These are phyloP conservation scores for Protomyctophum bolini DNA, from an alignment of 2,113 vertebrate genomes.

Conservation along the genomic window DNA sequence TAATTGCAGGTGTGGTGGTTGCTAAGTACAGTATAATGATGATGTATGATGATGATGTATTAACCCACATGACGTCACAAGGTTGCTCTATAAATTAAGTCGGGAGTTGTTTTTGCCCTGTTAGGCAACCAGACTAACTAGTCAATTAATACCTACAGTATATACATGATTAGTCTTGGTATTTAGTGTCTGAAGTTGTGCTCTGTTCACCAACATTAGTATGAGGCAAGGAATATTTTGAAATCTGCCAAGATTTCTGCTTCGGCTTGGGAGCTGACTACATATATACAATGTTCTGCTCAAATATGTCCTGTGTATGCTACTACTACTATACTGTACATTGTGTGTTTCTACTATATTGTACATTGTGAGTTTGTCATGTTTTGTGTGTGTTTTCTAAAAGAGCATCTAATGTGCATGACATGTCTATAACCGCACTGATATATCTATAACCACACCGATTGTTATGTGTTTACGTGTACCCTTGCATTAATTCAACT, in stretches of 20 bases:
- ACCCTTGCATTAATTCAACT: slow-evolving; percentile 29
- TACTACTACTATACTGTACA: not conserved
- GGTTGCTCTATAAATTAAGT: too few species aligned
- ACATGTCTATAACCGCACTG: too few species aligned
- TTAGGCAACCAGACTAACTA: too few species aligned
- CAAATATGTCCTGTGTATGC: slow-evolving; percentile 4
- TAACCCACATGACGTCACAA: too few species aligned
- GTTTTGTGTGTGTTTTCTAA: not conserved
- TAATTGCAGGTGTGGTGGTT: too few species aligned
- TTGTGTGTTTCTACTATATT: not conserved
- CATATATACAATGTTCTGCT: not conserved
- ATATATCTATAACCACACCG: too few species aligned
- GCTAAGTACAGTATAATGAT: too few species aligned
- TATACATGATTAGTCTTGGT: too few species aligned
- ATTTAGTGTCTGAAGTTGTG: not conserved
- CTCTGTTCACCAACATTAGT: not conserved
- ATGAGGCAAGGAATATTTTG: slow-evolving; percentile 11
- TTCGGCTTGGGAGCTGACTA: not conserved
- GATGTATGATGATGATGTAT: too few species aligned
- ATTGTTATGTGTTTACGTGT: not conserved
- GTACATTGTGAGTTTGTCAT: not conserved
- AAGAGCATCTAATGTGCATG: too few species aligned
- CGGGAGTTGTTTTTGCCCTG: too few species aligned
- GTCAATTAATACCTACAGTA: too few species aligned
- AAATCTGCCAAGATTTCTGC: slow-evolving; percentile 1